Conservation (phyloP, 2,797 vertebrate genomes). For the Sebastes diploproa region DNA sequence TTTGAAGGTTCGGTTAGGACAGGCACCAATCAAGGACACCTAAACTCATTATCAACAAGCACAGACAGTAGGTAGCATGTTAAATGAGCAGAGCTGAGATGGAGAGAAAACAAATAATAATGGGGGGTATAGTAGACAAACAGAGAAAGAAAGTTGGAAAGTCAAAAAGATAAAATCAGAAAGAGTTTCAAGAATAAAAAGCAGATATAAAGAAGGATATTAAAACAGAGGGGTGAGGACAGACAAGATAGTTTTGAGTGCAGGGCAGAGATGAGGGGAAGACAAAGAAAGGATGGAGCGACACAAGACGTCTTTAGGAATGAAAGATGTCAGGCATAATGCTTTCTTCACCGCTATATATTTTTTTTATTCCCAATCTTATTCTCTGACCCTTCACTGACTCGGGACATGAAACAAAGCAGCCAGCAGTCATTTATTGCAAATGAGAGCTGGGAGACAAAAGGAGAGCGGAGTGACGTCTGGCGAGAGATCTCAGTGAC, state of each 20-base stretch:
- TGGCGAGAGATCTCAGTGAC: conserved; percentile 14
- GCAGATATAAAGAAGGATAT: background rate
- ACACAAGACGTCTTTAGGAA: conserved; percentile 1
- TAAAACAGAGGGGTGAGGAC: background rate
- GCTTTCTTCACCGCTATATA: background rate
- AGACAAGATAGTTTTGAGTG: background rate
- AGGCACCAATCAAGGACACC: conserved; percentile 45
- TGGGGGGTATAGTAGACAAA: background rate
- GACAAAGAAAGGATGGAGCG: background rate
- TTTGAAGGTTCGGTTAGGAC: conserved; percentile 11
- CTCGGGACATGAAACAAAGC: conserved; percentile 35
- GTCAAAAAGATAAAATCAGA: background rate
- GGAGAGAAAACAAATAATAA: background rate
- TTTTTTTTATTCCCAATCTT: background rate
- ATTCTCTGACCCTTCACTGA: background rate
- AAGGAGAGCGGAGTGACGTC: background rate
- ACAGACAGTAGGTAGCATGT: background rate
- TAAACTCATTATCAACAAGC: conserved; percentile 46
- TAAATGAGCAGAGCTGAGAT: conserved; percentile 38
- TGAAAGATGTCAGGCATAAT: conserved; percentile 9
- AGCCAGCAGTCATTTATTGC: conserved; percentile 32
- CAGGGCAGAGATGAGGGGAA: background rate
- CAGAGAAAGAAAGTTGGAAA: background rate
- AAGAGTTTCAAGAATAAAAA: background rate
- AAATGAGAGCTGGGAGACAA: conserved; percentile 16